phyloP scores from a whole-genome alignment of 92 coral and sea anemone genomes.

The Porites evermanni region DNA sequence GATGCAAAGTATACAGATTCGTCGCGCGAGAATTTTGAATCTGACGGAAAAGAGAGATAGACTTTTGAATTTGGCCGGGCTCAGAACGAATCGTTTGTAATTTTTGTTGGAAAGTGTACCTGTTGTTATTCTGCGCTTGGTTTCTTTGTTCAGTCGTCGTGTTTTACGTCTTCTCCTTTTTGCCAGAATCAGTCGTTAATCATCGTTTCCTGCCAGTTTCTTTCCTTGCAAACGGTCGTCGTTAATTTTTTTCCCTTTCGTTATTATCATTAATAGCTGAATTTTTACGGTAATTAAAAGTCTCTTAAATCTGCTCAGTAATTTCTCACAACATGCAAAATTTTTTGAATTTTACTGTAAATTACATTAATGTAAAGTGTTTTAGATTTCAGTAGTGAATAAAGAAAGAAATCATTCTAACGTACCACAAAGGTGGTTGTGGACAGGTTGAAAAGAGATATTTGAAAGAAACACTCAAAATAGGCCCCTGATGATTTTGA shows the following conservation, averaged over 20 bases:
- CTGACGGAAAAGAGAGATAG: constrained; percentile 30
- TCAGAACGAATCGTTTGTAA: constrained; percentile 1
- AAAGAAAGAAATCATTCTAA: background rate
- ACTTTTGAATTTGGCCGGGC: constrained; percentile 16
- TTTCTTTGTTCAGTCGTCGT: background rate
- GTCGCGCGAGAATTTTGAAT: constrained; percentile 26
- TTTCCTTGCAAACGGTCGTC: no score
- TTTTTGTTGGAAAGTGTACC: background rate
- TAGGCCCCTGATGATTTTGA: no score
- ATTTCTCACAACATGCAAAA: no score
- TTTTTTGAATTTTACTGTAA: background rate
- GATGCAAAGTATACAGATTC: constrained; percentile 41
- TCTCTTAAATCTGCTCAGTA: no score
- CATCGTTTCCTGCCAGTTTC: no score
- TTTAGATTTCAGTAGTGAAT: background rate
- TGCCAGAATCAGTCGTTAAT: background rate
- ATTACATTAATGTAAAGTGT: background rate
- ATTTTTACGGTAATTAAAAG: no score
- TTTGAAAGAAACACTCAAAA: no score
- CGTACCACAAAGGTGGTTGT: no score
- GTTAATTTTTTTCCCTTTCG: no score
- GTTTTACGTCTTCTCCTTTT: background rate
- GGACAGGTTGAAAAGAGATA: no score
- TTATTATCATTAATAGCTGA: background rate
- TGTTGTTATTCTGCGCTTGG: background rate